Conservation (phyloP, 2,797 vertebrate genomes). For the Caiman crocodilus region DNA sequence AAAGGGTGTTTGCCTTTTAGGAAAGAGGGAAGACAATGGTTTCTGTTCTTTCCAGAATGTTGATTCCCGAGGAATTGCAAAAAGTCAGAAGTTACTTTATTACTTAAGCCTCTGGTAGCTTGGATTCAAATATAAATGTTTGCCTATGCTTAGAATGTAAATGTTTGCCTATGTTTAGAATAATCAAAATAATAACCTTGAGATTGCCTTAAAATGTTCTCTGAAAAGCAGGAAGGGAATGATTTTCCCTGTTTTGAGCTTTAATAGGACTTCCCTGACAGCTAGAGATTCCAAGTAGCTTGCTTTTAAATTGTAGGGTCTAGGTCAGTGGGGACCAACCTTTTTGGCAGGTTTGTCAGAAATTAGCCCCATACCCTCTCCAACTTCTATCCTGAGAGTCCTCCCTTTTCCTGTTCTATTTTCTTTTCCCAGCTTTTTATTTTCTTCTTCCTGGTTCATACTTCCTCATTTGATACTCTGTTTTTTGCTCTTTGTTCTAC, state of each 20-base stretch:
- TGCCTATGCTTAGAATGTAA: not conserved
- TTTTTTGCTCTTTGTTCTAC: no score
- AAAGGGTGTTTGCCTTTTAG: not conserved
- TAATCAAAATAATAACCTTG: not conserved
- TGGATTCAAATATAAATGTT: not conserved
- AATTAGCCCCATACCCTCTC: no score
- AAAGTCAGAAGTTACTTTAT: not conserved
- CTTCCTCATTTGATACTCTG: no score
- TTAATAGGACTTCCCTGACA: not conserved
- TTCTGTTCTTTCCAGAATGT: not conserved
- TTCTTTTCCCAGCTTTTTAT: no score
- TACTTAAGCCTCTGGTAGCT: not conserved
- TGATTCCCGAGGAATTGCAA: not conserved
- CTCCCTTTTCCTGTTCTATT: no score
- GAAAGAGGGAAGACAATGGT: not conserved
- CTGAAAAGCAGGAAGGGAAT: not conserved
- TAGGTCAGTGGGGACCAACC: not conserved
- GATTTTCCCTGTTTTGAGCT: not conserved
- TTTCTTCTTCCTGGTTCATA: no score
- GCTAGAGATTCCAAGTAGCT: not conserved
- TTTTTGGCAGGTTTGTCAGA: no score
- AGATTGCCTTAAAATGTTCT: not conserved
- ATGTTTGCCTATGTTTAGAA: not conserved
- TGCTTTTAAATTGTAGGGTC: slow-evolving; percentile 1
- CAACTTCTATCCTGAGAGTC: no score